Evolutionary conservation across 2,888 invertebrate genomes (phyloP), one percentile per base, ranked within the genome.

Genomic region (Bedellia somnulentella): DNA sequence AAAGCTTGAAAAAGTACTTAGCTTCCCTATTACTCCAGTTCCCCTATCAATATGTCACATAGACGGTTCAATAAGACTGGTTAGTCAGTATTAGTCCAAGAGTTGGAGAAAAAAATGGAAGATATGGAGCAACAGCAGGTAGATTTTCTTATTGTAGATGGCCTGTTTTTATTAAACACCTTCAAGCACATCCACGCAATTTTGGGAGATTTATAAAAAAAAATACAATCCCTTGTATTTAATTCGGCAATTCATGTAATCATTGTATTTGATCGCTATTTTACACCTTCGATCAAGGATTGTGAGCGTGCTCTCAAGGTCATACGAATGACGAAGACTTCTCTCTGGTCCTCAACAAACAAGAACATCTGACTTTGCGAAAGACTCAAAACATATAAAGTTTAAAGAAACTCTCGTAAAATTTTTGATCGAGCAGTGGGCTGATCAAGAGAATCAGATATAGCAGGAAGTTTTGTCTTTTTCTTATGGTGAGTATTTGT

Each of bases 51-150:
- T 49, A 34, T 47, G 45, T 30, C 46, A 47, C 38, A 26, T 40
- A 11, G 42, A 47, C 35, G 45, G 46, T 15, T 28, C 35, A 35
- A 31, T 36, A 46, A 48, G 39, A 49, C 49, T 12, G 28, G 37
- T 8, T 48, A 49, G 41, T 47, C 47, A 2, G 35, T 23, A 14
- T 24, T 46, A 12, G 38, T 41, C 29, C 35, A 41, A 36, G 27
- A 18, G 37, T 39, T 44, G n/a, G n/a, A n/a, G 21, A 35, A 38
- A 23, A 24, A 13, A 28, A 18, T 3, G 10, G 21, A 14, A 4
- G 21, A 21, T 12, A 11, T 5, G 10, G 18, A 24, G 16, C 24
- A 31, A 11, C 22, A 13, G 17, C 31, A 12, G 11, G 15, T 34
- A 14, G 34, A 34, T 27, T 16, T 34, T 14, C 16, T 31, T 8